Percentiles rank a stretch among this genome's conserved stretches.
phyloP scores from a whole-genome alignment of 2,888 invertebrate species.

The Abrostola triplasia region DNA sequence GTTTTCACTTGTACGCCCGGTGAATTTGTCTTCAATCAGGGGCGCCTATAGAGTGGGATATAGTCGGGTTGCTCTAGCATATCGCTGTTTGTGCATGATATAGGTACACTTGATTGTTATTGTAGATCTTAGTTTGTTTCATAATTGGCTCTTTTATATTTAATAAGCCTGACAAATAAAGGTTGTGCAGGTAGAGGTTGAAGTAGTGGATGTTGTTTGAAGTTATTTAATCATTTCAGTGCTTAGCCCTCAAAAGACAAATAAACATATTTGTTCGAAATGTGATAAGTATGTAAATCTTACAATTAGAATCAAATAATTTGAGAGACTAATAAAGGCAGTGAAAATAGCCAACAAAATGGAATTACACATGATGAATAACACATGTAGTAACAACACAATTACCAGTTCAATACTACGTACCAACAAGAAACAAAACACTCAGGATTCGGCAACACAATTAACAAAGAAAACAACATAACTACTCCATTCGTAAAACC shows the following conservation, averaged over 20 bases:
- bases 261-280: constrained; percentile 8
- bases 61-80: constrained; percentile 26
- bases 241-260: no score
- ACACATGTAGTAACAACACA: constrained; percentile 37
- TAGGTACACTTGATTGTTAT: no score
- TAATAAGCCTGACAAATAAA: not conserved
- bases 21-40: constrained; percentile 65
- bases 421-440: constrained; percentile 52
- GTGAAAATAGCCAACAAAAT: constrained; percentile 16
- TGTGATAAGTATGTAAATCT: constrained; percentile 11
- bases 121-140: no score
- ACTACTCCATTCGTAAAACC: constrained; percentile 50
- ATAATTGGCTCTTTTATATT: not conserved
- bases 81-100: constrained; percentile 41
- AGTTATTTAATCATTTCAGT: no score
- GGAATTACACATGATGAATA: constrained; percentile 12
- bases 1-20: constrained; percentile 71
- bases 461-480: constrained; percentile 51
- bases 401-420: constrained; percentile 50
- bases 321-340: constrained; percentile 18
- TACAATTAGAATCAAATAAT: constrained; percentile 5
- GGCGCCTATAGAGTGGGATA: constrained; percentile 33
- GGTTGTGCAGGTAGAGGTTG: no score
- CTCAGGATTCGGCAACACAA: constrained; percentile 47
- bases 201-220: no score